Base-by-base conservation (phyloP, 2,113 vertebrate genomes). In the Suricata suricatta region DNA sequence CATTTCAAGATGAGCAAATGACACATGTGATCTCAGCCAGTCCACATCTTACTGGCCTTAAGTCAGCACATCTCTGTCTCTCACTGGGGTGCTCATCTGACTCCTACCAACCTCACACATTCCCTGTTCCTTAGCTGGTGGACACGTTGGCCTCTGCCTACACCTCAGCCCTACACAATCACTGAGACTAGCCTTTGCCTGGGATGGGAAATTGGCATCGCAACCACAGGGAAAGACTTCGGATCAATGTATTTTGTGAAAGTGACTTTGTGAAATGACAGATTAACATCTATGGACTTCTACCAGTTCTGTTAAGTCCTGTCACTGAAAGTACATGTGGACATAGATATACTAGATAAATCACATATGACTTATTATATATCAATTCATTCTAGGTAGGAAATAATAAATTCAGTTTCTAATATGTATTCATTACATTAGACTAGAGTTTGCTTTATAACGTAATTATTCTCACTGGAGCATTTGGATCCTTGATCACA, bases 211-310 rank as follows among this genome's bases (percentile, higher is more conserved):
- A 93, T 15, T 76, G 69, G 60, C 68, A 35, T 77, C 19, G 15
- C 15, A 68, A 92, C 83, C 31, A 72, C 47, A 54, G 52, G 35
- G 80, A 57, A 90, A 97, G 86, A 81, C 54, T 54, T 69, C 29
- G 27, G 44, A 35, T 80, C 35, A 52, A 25, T 41, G 31, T 19
- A 35, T 64, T 92, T 66, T 93, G 27, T 91, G 41, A 96, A 96
- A 87, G 7, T n/a, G 66, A 89, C n/a, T 88, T 21, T 69, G 9
- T 92, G 79, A 82, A 72, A 50, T 27, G 44, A 77, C 6, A 71
- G 38, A 38, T 84, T 88, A 86, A 86, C 82, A 77, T 95, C 93
- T 82, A 82, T 7, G 50, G 16, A 94, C 85, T 96, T 79, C 76
- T 66, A 54, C 15, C 54, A 95, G 72, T 66, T 91, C 94, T 93